phyloP scores from a whole-genome alignment of 2,888 invertebrate genomes.

The Tipula confusa region DNA sequence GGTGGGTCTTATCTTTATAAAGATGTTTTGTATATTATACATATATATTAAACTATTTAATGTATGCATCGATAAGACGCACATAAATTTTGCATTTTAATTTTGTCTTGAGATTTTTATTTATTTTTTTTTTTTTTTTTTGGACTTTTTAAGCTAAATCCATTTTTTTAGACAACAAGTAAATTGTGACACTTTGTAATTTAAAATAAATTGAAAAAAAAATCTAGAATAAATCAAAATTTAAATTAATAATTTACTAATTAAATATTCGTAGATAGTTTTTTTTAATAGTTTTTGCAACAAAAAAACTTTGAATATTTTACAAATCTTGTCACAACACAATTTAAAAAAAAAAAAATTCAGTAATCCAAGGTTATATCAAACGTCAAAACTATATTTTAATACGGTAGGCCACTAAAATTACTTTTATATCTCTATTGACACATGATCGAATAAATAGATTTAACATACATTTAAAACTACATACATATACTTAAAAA shows the following conservation, averaged over 20 bases:
- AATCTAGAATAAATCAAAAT: neutral
- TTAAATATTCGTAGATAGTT: neutral
- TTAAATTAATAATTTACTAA: neutral
- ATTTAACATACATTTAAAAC: neutral
- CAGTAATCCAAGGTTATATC: constrained; percentile 15
- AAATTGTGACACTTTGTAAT: neutral
- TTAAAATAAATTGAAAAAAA: neutral
- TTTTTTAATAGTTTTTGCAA: neutral
- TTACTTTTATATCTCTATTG: neutral
- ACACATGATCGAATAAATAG: neutral
- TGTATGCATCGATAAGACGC: neutral
- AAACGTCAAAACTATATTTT: constrained; percentile 21
- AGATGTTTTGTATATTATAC: neutral
- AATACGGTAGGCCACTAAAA: neutral
- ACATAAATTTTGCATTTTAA: constrained; percentile 12
- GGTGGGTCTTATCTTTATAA: neutral
- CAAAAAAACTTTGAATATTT: constrained; percentile 3
- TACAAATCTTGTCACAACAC: neutral
- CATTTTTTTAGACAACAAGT: neutral
- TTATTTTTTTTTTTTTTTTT: neutral
- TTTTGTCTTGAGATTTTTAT: neutral
- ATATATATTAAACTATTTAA: neutral
- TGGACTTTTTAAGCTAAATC: neutral
- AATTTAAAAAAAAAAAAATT: too few species aligned
- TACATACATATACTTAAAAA: too few species aligned